Base-by-base conservation (phyloP, 2,888 invertebrate genomes). In the Sphecodes monilicornis region DNA sequence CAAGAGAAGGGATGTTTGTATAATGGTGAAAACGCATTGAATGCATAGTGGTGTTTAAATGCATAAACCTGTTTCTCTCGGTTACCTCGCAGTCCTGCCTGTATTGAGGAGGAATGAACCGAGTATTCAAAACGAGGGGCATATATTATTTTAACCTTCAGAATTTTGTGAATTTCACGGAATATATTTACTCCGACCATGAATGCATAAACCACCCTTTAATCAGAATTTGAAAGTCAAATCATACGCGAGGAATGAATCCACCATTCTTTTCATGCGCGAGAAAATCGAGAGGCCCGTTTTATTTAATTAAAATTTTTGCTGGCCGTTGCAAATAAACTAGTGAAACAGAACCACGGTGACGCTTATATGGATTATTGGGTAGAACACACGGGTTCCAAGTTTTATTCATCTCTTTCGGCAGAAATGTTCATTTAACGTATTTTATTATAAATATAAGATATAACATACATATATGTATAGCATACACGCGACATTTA, bases 181-280 rank as follows among this genome's bases (percentile, higher is more conserved):
- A 39, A 73, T 76, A 70, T 68, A 64, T 81, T 76, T 64, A 60
- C 73, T 29, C 64, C 46, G n/a, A 68, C 41, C 78, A 76, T 75
- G 82, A 82, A 82, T 85, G 50, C 46, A 76, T 54, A 82, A 82
- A 36, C 43, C 69, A 36, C 1, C 22, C 73, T 76, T 73, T 71
- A 78, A 72, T 73, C 68, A 57, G 46, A 73, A 86, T 86, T 74
- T 86, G 74, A 86, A 86, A 86, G 84, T 84, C 84, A 86, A 84
- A 86, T 86, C 29, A 13, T 50, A 50, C 16, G n/a, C 64, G 32
- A n/a, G 46, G 3, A 29, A 41, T 68, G 54, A n/a, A 13, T 26
- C 60, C 13, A 54, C 41, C 75, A 74, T 69, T 78, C 80, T 77
- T 78, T 81, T 79, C 84, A 70, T 71, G 69, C 81, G 46, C 64